Percentiles rank a stretch among this genome's conserved stretches.
Conservation (phyloP, 2,797 vertebrate genomes). For the Lithobates pipiens region DNA sequence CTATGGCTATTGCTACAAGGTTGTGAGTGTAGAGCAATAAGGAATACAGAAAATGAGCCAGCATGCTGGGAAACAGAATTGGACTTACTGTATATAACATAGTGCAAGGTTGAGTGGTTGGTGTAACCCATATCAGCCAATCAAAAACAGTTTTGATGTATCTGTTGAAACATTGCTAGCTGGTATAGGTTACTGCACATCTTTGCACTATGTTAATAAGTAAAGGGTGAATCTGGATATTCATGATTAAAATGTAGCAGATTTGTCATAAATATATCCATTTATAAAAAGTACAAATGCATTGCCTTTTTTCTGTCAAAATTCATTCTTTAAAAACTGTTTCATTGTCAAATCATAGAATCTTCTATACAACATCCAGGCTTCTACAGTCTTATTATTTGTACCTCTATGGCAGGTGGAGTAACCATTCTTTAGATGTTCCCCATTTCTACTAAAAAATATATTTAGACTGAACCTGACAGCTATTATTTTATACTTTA, state of each 20-base stretch:
- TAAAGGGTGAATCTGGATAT: background rate
- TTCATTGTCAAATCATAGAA: too few relatives aligned
- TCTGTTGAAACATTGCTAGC: background rate
- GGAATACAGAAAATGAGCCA: background rate
- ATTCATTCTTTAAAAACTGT: too few relatives aligned
- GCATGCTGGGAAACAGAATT: background rate
- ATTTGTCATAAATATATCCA: background rate
- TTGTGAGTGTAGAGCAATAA: conserved; percentile 36
- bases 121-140: background rate
- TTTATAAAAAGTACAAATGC: background rate
- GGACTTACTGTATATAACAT: background rate
- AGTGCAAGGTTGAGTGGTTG: background rate
- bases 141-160: background rate
- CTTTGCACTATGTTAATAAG: background rate
- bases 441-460: background rate
- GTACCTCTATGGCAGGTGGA: background rate
- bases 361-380: background rate
- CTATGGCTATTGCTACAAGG: background rate
- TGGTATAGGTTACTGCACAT: background rate
- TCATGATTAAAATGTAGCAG: conserved; percentile 10
- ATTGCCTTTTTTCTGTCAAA: background rate
- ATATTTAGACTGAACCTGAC: background rate
- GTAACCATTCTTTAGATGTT: background rate
- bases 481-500: background rate
- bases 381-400: background rate